phyloP scores from a whole-genome alignment of 37 sponge, comb jelly and placozoan genomes.

The Geodia barretti region DNA sequence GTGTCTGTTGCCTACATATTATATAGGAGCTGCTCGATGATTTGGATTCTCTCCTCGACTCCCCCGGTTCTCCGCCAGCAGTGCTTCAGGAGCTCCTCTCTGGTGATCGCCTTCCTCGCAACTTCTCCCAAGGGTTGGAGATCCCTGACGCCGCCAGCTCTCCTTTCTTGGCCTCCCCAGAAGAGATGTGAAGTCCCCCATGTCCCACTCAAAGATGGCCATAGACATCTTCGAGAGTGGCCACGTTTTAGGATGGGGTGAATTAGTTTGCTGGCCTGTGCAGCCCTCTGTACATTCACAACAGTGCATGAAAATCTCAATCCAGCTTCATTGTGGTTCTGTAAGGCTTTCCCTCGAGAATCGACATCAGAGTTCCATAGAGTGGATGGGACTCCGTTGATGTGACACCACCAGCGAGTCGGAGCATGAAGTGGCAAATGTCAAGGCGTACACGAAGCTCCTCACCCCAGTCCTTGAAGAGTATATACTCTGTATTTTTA shows the following conservation, averaged over 20 bases:
- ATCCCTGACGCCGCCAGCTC: slow-evolving; percentile 32
- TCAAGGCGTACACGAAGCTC: slow-evolving; percentile 28
- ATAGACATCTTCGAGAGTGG: too few relatives aligned
- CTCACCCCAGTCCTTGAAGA: slow-evolving; percentile 13
- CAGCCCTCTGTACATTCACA: too few relatives aligned
- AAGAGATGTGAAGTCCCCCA: too few relatives aligned
- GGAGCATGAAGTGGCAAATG: slow-evolving; percentile 55
- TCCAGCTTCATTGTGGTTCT: too few relatives aligned
- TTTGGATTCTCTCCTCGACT: neutral
- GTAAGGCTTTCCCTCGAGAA: too few relatives aligned
- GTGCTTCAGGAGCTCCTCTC: slow-evolving; percentile 37
- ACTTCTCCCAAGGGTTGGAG: slow-evolving; percentile 18
- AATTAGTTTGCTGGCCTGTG: too few relatives aligned
- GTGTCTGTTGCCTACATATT: slow-evolving; percentile 36
- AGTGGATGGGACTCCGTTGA: slow-evolving; percentile 48
- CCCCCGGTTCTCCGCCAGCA: slow-evolving; percentile 35
- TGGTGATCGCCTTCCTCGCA: slow-evolving; percentile 24
- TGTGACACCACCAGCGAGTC: slow-evolving; percentile 36
- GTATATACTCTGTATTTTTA: slow-evolving; percentile 10
- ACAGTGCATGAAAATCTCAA: too few relatives aligned
- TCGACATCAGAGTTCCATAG: too few relatives aligned
- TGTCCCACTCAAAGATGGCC: too few relatives aligned
- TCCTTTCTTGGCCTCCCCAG: slow-evolving; percentile 11
- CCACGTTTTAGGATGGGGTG: too few relatives aligned
- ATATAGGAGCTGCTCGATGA: slow-evolving; percentile 26